Percentiles rank a stretch among this genome's conserved stretches.
These are phyloP conservation scores for Thera obeliscata DNA, from an alignment of 2,888 invertebrate genomes.

Conservation along the genomic window DNA sequence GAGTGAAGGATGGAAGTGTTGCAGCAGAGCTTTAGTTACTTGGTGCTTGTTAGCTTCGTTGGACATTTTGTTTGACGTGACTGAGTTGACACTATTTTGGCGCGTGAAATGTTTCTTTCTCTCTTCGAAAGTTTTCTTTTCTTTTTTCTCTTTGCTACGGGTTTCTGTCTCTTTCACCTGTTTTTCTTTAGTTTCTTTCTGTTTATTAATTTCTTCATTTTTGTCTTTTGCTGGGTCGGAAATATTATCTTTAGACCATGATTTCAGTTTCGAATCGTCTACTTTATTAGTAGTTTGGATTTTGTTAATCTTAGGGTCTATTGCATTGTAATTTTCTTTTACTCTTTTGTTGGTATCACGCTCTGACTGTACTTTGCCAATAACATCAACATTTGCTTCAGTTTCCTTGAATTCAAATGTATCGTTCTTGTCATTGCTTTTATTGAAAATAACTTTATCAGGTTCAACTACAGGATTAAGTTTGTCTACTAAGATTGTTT, in stretches of 20 bases:
- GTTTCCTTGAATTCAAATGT: not conserved
- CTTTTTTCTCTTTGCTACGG: slow-evolving; percentile 6
- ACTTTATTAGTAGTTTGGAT: not conserved
- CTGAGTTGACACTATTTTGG: slow-evolving; percentile 72
- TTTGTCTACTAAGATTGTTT: slow-evolving; percentile 79
- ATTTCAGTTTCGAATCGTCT: not conserved
- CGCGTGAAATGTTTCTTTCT: slow-evolving; percentile 59
- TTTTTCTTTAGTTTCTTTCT: slow-evolving; percentile 10
- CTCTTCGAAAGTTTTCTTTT: slow-evolving; percentile 42
- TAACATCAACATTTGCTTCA: not conserved
- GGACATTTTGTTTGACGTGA: slow-evolving; percentile 69
- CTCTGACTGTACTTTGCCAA: not conserved
- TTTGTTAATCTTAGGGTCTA: not conserved
- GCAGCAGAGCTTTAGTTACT: slow-evolving; percentile 61
- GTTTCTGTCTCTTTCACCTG: slow-evolving; percentile 18
- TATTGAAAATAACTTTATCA: not conserved
- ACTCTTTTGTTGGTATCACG: not conserved
- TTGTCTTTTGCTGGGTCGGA: slow-evolving; percentile 10
- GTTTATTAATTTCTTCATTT: slow-evolving; percentile 12
- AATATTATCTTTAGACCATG: slow-evolving; percentile 6
- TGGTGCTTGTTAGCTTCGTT: slow-evolving; percentile 58
- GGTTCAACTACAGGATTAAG: not conserved
- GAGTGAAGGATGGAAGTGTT: slow-evolving; percentile 71
- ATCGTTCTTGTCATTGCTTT: not conserved
- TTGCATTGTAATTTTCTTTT: not conserved